phyloP scores from a whole-genome alignment of 2,888 invertebrate species.

The Poecilus cupreus region DNA sequence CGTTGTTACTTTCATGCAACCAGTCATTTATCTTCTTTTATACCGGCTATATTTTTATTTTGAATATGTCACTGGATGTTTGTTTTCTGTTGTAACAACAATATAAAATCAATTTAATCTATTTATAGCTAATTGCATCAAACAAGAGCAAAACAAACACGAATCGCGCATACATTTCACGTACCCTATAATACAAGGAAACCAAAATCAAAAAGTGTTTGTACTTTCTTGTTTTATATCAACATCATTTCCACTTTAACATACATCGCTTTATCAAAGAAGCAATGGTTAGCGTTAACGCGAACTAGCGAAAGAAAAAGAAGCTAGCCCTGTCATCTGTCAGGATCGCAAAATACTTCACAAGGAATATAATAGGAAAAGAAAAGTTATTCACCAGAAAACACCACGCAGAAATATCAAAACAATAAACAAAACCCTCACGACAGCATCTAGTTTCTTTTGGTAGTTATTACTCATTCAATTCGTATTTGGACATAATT shows the following conservation, averaged over 20 bases:
- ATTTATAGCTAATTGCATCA: too few relatives aligned
- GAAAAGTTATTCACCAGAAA: neutral
- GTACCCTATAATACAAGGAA: too few relatives aligned
- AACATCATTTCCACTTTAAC: neutral
- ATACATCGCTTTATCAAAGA: neutral
- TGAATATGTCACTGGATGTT: too few relatives aligned
- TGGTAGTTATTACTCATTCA: neutral
- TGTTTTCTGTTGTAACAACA: too few relatives aligned
- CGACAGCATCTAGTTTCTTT: neutral
- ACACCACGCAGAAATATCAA: neutral
- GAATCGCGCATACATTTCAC: too few relatives aligned
- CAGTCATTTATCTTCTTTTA: too few relatives aligned
- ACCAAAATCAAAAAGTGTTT: too few relatives aligned
- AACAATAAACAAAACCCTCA: neutral
- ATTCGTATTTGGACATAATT: too few relatives aligned
- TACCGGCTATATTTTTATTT: too few relatives aligned
- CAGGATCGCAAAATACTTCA: neutral
- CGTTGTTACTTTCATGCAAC: too few relatives aligned
- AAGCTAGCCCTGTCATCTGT: slow-evolving; percentile 7
- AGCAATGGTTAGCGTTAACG: neutral
- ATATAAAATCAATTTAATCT: too few relatives aligned
- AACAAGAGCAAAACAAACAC: too few relatives aligned
- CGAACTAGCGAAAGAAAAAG: neutral
- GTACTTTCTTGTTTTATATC: neutral
- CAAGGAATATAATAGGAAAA: slow-evolving; percentile 1